Base-by-base conservation (phyloP, 2,113 vertebrate species). In the Lepisosteus osseus region DNA sequence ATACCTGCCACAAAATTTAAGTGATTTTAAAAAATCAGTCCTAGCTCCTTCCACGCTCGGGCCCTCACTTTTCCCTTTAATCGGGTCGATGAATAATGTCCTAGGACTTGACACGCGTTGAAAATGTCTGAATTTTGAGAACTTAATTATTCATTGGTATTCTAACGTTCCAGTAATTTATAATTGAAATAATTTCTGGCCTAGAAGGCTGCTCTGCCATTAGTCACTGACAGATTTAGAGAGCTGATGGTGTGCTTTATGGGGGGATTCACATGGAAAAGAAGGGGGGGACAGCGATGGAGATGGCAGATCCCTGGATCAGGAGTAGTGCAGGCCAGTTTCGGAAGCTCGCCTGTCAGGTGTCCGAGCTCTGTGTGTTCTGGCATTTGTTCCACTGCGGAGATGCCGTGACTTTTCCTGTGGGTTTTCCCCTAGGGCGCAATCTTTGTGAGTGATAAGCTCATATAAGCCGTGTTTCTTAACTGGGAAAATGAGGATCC, bases 61-160 rank as follows among this genome's bases (percentile, higher is more conserved):
- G 7, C 56, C 56, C 11, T 59, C 56, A 1, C 56, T 59, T 59
- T 14, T 59, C n/a, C 13, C 11, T 59, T 29, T 51, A 51, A 59
- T 59, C 56, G 13, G 56, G 7, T 59, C 56, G 13, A 59, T 59
- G 56, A 59, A 59, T 59, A 59, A 59, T 59, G 56, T 59, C 13
- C 56, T 12, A n/a, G 56, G n/a, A 59, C 7, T 59, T 59, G 13
- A 59, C 56, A 11, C 12, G 47, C 47, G 2, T 0, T 11, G 56
- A 59, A 59, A 59, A 59, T n/a, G n/a, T 59, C 56, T 59, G 56
- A 12, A 59, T 59, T 59, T 59, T 59, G 13, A 59, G 13, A 59
- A 59, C 13, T 12, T 12, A 59, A 59, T 59, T n/a, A 59, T 59
- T 59, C 56, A n/a, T 59, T 59, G 56, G 12, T 59, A 59, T 59